Conservation (phyloP, 2,797 vertebrate genomes). For the Echeneis naucrates region DNA sequence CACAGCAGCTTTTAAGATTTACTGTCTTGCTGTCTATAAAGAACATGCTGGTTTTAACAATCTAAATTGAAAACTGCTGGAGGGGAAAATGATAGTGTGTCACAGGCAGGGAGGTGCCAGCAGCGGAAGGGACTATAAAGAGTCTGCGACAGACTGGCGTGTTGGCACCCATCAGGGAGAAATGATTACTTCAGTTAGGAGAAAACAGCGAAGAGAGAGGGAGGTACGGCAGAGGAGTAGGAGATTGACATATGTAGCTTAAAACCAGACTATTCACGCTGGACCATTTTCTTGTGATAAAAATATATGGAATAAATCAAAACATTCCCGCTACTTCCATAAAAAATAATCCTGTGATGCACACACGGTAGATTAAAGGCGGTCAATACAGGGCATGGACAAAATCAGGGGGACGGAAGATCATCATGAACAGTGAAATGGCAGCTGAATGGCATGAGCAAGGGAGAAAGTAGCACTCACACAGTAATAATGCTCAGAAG, state of each 20-base stretch:
- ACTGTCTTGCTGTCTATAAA: constrained; percentile 54
- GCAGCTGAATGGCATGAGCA: not conserved
- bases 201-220: constrained; percentile 20
- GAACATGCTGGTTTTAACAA: constrained; percentile 66
- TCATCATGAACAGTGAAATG: not conserved
- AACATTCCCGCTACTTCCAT: not conserved
- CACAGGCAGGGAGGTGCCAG: constrained; percentile 47
- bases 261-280: constrained; percentile 7
- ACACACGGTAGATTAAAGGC: not conserved
- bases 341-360: not conserved
- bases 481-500: not conserved
- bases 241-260: constrained; percentile 2
- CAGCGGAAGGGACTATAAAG: constrained; percentile 40
- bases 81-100: constrained; percentile 78
- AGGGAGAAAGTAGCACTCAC: not conserved
- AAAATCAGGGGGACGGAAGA: not conserved
- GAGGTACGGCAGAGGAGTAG: not conserved
- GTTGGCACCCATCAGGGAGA: constrained; percentile 57
- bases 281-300: constrained; percentile 27
- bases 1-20: constrained; percentile 68
- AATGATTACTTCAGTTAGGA: constrained; percentile 56
- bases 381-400: not conserved
- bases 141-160: constrained; percentile 46
- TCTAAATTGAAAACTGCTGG: constrained; percentile 81
- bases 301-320: constrained; percentile 11